phyloP scores from a whole-genome alignment of 2,888 invertebrate species.

The Amiota communis region DNA sequence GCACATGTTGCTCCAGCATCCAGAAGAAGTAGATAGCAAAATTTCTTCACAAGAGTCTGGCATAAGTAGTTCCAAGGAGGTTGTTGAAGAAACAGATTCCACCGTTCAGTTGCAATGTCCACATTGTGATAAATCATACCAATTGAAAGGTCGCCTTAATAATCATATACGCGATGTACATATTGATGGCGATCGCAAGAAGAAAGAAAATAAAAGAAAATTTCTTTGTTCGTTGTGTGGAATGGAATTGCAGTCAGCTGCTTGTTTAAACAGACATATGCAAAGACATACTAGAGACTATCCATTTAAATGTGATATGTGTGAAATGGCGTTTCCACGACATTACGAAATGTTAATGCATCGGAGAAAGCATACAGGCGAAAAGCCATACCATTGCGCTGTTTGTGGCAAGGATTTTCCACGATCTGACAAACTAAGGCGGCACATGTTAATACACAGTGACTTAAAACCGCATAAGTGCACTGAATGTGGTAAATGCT shows the following conservation, averaged over 20 bases:
- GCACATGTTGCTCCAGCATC: slow-evolving; percentile 60
- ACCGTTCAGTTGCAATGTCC: slow-evolving; percentile 32
- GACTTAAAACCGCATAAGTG: slow-evolving; percentile 77
- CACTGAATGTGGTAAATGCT: slow-evolving; percentile 73
- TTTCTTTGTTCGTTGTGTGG: slow-evolving; percentile 75
- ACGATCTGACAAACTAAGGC: slow-evolving; percentile 70
- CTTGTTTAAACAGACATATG: slow-evolving; percentile 77
- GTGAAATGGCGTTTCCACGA: slow-evolving; percentile 76
- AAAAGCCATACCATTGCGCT: slow-evolving; percentile 78
- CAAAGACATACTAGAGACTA: slow-evolving; percentile 77
- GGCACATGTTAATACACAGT: slow-evolving; percentile 76
- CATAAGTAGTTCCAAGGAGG: background rate
- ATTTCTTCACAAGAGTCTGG: background rate
- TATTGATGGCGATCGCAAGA: slow-evolving; percentile 41
- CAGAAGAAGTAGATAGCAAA: slow-evolving; percentile 63
- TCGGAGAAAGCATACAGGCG: slow-evolving; percentile 79
- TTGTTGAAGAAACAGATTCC: too few relatives aligned
- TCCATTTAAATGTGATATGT: slow-evolving; percentile 77
- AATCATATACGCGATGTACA: slow-evolving; percentile 39
- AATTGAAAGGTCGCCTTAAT: slow-evolving; percentile 40
- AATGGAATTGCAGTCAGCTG: slow-evolving; percentile 75
- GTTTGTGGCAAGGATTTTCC: slow-evolving; percentile 78
- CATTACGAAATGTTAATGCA: slow-evolving; percentile 78
- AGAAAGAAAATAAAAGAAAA: slow-evolving; percentile 70
- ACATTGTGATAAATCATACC: slow-evolving; percentile 43